These are phyloP conservation scores for Drosophila histrio DNA, from an alignment of 2,888 invertebrate species.

Conservation along the genomic window DNA sequence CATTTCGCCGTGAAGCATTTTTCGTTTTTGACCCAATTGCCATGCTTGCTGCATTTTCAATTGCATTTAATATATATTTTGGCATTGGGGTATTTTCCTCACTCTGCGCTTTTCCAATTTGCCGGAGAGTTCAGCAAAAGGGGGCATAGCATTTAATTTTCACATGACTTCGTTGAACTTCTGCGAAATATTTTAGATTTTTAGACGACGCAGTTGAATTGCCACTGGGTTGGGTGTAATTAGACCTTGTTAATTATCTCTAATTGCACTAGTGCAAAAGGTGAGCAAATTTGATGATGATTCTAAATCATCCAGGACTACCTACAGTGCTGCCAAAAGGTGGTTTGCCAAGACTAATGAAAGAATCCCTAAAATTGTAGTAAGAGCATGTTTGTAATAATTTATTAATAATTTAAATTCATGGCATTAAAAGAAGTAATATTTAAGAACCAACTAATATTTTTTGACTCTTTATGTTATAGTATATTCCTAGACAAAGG, in stretches of 20 bases:
- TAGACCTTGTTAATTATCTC: slow-evolving; percentile 47
- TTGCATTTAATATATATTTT: slow-evolving; percentile 58
- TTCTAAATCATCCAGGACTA: slow-evolving; percentile 12
- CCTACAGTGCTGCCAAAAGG: not conserved
- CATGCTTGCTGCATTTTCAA: slow-evolving; percentile 72
- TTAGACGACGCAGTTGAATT: slow-evolving; percentile 14
- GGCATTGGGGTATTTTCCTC: not conserved
- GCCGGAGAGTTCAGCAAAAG: slow-evolving; percentile 22
- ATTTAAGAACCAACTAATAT: too few species aligned
- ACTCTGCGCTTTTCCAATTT: slow-evolving; percentile 33
- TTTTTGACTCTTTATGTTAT: too few species aligned
- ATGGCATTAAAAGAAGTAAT: not conserved
- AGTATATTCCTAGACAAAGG: too few species aligned
- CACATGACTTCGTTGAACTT: slow-evolving; percentile 55
- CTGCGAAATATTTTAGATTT: slow-evolving; percentile 30
- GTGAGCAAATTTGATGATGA: slow-evolving; percentile 2
- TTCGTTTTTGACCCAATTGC: slow-evolving; percentile 24
- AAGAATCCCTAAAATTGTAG: not conserved
- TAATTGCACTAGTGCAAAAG: slow-evolving; percentile 35
- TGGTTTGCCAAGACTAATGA: not conserved
- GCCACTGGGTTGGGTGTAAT: slow-evolving; percentile 21
- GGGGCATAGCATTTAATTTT: slow-evolving; percentile 54
- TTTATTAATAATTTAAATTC: not conserved
- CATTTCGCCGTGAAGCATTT: slow-evolving; percentile 49
- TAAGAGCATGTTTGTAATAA: not conserved